A percentile compares a stretch with the other conserved stretches of the same genome.
phyloP scores from a whole-genome alignment of 2,888 invertebrate genomes.

The Aphrophora alni region DNA sequence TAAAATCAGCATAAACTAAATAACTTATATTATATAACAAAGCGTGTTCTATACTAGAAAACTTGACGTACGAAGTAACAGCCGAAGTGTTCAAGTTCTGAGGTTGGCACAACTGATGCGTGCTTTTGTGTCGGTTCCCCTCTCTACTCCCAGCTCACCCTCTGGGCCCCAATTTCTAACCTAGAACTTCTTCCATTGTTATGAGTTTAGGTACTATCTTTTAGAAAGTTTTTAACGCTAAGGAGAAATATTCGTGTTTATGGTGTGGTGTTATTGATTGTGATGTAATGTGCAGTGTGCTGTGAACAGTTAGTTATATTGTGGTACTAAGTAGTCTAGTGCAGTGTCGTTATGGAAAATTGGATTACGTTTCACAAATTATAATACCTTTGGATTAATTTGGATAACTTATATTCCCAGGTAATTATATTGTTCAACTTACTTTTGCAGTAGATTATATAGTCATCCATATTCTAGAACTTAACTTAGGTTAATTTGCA shows the following conservation, averaged over 20 bases:
- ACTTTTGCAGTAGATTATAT: no score
- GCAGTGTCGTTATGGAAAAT: neutral
- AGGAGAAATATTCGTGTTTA: neutral
- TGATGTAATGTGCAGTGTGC: neutral
- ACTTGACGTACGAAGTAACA: neutral
- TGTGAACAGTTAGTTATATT: neutral
- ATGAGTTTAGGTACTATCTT: neutral
- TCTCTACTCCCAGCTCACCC: conserved; percentile 1
- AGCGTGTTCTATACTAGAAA: neutral
- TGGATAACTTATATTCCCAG: neutral
- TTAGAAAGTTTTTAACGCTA: neutral
- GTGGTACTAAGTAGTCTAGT: neutral
- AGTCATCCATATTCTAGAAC: no score
- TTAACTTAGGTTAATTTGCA: no score
- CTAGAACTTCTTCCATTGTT: neutral
- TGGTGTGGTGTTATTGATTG: neutral
- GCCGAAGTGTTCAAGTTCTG: neutral
- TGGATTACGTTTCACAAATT: neutral
- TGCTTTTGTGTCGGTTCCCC: conserved; percentile 9
- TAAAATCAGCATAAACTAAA: no score
- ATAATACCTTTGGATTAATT: neutral
- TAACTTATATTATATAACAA: neutral
- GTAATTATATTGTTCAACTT: neutral
- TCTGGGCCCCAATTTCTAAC: conserved; percentile 3
- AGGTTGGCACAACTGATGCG: conserved; percentile 9